Evolutionary conservation across 2,113 vertebrate species (phyloP), one percentile per base, ranked within the genome.

Genomic region (Myotis davidii): DNA sequence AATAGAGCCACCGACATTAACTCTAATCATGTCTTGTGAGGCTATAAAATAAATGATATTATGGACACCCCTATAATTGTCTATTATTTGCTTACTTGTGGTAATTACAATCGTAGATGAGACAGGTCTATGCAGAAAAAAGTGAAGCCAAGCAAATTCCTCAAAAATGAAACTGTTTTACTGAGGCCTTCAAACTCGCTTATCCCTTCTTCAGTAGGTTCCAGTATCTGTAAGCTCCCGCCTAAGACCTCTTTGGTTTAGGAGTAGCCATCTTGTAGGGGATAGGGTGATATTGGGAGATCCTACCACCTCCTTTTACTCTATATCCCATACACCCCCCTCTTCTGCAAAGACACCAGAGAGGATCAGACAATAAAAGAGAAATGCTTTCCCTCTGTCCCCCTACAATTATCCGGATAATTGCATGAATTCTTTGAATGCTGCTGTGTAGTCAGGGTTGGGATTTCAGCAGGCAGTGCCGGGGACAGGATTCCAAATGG

Each of bases 1-100:
- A 92, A 64, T 42, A 74, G 74, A 90, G 77, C 65, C 67, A 94
- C 89, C 0, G 3, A 90, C 85, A 92, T 93, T 94, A 95, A 93
- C 81, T 93, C 84, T 97, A 97, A 97, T 96, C 97, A 92, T 95
- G 94, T 95, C 92, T 94, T 96, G 54, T 82, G 78, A 54, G 52
- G 73, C 95, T 95, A 94, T 97, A 97, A 97, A 97, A 86, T 96
- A 83, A 91, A 91, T 48, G 23, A 97, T 96, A 96, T 94, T 94
- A 97, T 95, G 1, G 20, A 96, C 96, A 96, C 92, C 96, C 92
- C 88, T 97, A 45, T 97, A 97, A 97, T 96, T 97, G 96, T 77
- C 95, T 96, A 93, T 96, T 96, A 96, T 92, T 78, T 32, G 13
- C 92, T 94, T 88, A 94, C 94, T 96, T 86, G 72, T 86, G 90